Base-by-base conservation (phyloP, 2,888 invertebrate species). In the Melinaea menophilus region DNA sequence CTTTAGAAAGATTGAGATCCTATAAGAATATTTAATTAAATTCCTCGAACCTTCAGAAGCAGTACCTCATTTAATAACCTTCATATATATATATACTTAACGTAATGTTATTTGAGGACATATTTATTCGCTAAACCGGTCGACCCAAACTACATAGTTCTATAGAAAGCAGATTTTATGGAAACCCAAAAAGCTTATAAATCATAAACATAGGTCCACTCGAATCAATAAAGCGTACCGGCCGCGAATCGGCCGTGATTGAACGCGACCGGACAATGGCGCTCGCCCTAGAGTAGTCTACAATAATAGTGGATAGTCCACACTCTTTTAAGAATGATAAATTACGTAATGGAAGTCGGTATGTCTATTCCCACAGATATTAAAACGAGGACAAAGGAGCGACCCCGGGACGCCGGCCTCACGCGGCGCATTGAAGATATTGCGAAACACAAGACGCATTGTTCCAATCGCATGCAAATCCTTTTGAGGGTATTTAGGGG, bases 331-430 rank as follows among this genome's bases (percentile, higher is more conserved):
- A 90, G 89, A 89, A 90, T 90, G 90, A 90, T 90, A 90, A 90
- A 90, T 90, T 86, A 85, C 86, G 84, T 77, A 88, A 88, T 88
- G 88, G 86, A 88, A 66, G 80, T 85, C 85, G 88, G 87, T 84
- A 86, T 88, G 90, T 89, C 87, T 84, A 89, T 90, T 90, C 90
- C 90, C 90, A 90, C 90, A 90, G 89, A 90, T 90, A 90, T 90
- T 90, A 90, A 89, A 79, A 75, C 79, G 74, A 73, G 84, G 80
- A 88, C 88, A 89, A 90, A 83, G 74, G 81, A 79, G 64, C 77
- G 80, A 81, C 82, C 87, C 89, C 84, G 78, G 78, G 80, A 77
- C 74, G 72, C 66, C 75, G 86, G 85, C 80, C 83, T 84, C 90
- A 88, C 82, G 90, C 88, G 85, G 90, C 71, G 90, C 81, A 88